These are phyloP conservation scores for Bugula neritina DNA, from an alignment of 2,888 invertebrate species.

Conservation along the genomic window DNA sequence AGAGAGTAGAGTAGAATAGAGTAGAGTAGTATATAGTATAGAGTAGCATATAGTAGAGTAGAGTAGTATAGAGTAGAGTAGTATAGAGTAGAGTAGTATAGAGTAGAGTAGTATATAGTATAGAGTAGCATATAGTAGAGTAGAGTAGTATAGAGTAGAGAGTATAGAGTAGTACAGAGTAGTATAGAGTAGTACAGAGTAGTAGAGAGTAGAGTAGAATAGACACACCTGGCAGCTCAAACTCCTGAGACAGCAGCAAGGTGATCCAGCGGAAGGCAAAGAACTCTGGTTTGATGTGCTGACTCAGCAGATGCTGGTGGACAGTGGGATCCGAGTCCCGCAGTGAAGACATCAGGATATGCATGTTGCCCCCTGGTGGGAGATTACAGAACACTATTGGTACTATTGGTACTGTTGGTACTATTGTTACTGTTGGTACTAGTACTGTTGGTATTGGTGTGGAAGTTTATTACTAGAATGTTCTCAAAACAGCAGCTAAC, in stretches of 20 bases:
- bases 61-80: too few species aligned
- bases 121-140: too few species aligned
- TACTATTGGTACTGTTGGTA: too few species aligned
- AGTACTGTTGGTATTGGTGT: too few species aligned
- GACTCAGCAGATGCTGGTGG: slow-evolving; percentile 69
- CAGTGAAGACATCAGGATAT: slow-evolving; percentile 68
- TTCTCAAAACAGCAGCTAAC: too few species aligned
- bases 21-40: too few species aligned
- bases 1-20: background rate
- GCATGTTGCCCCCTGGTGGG: slow-evolving; percentile 69
- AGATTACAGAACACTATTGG: too few species aligned
- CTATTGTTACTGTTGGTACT: too few species aligned
- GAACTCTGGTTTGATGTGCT: slow-evolving; percentile 88
- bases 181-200: background rate
- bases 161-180: background rate
- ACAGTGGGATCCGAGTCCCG: slow-evolving; percentile 71
- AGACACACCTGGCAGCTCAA: slow-evolving; percentile 69
- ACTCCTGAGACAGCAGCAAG: slow-evolving; percentile 89
- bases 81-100: too few species aligned
- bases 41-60: too few species aligned
- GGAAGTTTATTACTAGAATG: too few species aligned
- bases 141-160: background rate
- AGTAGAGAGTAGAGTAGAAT: background rate
- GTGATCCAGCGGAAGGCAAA: slow-evolving; percentile 97
- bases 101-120: too few species aligned